These are phyloP conservation scores for Galemys pyrenaicus DNA, from an alignment of 2,113 vertebrate genomes.

Conservation along the genomic window DNA sequence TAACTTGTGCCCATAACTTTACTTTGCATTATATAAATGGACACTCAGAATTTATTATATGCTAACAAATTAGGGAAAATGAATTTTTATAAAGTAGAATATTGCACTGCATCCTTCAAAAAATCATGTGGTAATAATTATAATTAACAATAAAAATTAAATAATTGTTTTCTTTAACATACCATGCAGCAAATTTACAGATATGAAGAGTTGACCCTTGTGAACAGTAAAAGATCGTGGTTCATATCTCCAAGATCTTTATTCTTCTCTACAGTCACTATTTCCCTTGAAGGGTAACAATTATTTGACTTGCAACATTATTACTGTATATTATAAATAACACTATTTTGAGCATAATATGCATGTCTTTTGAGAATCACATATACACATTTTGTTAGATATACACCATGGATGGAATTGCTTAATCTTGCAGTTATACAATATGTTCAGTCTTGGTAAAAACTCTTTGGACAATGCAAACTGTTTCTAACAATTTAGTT, in stretches of 20 bases:
- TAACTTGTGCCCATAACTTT: slow-evolving; percentile 53
- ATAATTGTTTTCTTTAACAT: background rate
- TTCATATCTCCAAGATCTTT: background rate
- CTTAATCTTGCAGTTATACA: background rate
- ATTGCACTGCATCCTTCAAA: background rate
- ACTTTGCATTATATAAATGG: slow-evolving; percentile 55
- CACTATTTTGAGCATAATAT: background rate
- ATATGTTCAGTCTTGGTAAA: background rate
- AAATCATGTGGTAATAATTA: background rate
- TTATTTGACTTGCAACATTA: background rate
- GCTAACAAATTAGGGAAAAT: slow-evolving; percentile 52
- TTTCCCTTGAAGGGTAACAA: background rate
- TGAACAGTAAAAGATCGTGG: background rate
- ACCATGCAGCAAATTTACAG: no score
- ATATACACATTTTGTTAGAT: background rate
- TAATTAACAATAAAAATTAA: background rate
- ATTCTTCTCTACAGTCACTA: background rate
- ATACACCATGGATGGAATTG: background rate
- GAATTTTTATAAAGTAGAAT: slow-evolving; percentile 21
- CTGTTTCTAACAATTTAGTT: background rate
- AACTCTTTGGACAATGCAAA: background rate
- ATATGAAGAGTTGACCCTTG: background rate
- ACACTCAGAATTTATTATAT: slow-evolving; percentile 39
- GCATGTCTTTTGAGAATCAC: background rate
- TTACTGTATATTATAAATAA: background rate